These are phyloP conservation scores for Hystrix cristata DNA, from an alignment of 2,113 vertebrate genomes.

Conservation along the genomic window DNA sequence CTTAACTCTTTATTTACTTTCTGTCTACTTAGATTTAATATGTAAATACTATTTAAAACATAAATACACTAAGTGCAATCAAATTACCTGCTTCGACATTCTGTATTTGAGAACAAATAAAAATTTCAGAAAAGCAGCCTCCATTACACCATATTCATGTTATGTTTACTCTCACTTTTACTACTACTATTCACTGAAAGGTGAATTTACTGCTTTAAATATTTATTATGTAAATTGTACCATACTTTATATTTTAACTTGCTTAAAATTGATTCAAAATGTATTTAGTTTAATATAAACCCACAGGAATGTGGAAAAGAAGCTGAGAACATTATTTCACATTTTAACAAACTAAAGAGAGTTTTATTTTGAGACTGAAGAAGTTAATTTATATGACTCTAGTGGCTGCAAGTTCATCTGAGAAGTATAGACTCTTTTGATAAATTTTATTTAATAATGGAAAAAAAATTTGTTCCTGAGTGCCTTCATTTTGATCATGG, in stretches of 20 bases:
- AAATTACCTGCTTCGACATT: neutral
- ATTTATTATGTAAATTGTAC: slow-evolving; percentile 11
- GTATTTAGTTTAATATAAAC: neutral
- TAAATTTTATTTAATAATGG: neutral
- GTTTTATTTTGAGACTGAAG: neutral
- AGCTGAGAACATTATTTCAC: neutral
- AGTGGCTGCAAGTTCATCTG: neutral
- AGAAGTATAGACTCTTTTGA: neutral
- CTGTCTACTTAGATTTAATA: neutral
- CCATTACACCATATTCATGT: neutral
- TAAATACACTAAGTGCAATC: neutral
- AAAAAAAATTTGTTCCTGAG: neutral
- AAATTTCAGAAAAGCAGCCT: neutral
- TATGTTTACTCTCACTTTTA: neutral
- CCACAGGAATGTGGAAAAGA: neutral
- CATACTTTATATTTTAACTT: neutral
- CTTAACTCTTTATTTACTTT: slow-evolving; percentile 26
- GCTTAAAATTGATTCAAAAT: neutral
- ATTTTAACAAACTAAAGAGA: neutral
- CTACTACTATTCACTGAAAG: neutral
- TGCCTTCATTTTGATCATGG: neutral
- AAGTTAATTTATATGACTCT: neutral
- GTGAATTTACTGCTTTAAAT: neutral
- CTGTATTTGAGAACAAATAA: neutral
- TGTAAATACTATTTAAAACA: neutral